A percentile compares a stretch with the other conserved stretches of the same genome.
These are phyloP conservation scores for Eurypyga helias DNA, from an alignment of 2,113 vertebrate species.

Conservation along the genomic window DNA sequence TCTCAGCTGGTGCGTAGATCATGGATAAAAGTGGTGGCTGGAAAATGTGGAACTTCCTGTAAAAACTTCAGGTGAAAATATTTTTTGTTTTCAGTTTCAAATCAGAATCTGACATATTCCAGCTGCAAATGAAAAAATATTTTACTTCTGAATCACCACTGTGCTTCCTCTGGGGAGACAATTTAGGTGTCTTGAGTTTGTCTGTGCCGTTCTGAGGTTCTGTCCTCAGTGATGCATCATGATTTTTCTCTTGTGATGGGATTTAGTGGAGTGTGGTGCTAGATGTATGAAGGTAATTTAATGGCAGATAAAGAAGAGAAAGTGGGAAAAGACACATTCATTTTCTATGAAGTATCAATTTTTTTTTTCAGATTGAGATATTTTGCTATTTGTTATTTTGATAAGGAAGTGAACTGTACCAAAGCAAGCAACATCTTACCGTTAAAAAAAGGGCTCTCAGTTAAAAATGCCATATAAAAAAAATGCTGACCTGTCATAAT, in stretches of 20 bases:
- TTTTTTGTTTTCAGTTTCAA: not conserved
- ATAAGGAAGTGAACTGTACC: not conserved
- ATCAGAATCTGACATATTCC: not conserved
- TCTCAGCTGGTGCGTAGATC: not conserved
- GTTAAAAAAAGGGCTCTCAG: not conserved
- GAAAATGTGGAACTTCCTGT: not conserved
- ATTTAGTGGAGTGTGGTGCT: not conserved
- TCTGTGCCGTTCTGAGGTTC: not conserved
- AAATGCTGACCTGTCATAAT: not conserved
- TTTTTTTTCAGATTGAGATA: not conserved
- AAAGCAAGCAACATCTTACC: not conserved
- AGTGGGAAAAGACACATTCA: not conserved
- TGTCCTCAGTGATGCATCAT: not conserved
- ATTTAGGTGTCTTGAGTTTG: not conserved
- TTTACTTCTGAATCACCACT: not conserved
- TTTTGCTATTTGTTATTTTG: not conserved
- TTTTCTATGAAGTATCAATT: not conserved
- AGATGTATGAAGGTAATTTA: not conserved
- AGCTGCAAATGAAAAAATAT: not conserved
- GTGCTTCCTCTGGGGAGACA: not conserved
- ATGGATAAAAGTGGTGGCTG: not conserved
- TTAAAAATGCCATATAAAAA: not conserved
- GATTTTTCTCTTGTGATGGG: not conserved
- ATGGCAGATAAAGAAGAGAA: constrained; percentile 17
- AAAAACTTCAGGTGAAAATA: not conserved